Conservation (phyloP, 2,113 vertebrate genomes). For the Cricetomys ansorgei region DNA sequence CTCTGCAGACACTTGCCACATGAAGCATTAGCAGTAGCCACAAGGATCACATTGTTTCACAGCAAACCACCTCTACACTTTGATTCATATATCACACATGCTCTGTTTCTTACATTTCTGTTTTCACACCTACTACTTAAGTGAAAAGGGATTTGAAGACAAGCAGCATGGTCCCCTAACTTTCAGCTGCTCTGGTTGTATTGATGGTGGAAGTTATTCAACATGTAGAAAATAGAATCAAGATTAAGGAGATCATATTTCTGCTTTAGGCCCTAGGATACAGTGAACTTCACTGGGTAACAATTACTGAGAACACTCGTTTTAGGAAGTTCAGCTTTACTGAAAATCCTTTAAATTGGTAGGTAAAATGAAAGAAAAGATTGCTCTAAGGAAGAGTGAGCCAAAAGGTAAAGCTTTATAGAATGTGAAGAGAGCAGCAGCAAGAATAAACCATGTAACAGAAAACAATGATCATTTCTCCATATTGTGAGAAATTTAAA, state of each 20-base stretch:
- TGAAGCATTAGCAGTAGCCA: slow-evolving; percentile 71
- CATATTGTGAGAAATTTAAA: not conserved
- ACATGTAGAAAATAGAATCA: slow-evolving; percentile 78
- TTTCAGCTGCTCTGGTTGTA: slow-evolving; percentile 73
- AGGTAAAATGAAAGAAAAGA: slow-evolving; percentile 23
- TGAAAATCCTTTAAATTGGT: slow-evolving; percentile 3
- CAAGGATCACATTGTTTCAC: slow-evolving; percentile 71
- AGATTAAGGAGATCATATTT: slow-evolving; percentile 80
- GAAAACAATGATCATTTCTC: not conserved
- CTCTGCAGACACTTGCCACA: slow-evolving; percentile 49
- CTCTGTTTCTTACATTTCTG: slow-evolving; percentile 51
- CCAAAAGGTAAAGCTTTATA: not conserved
- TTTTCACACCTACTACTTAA: slow-evolving; percentile 74
- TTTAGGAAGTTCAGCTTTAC: slow-evolving; percentile 33
- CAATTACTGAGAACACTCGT: slow-evolving; percentile 56
- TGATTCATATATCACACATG: slow-evolving; percentile 71
- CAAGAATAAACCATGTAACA: not conserved
- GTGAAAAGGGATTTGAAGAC: slow-evolving; percentile 70
- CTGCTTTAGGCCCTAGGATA: slow-evolving; percentile 62
- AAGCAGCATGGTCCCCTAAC: slow-evolving; percentile 71
- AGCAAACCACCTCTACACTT: slow-evolving; percentile 37
- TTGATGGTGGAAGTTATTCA: slow-evolving; percentile 75
- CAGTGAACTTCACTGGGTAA: slow-evolving; percentile 52
- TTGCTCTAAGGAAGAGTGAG: not conserved
- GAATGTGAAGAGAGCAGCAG: not conserved